These are phyloP conservation scores for Magallana angulata DNA, from an alignment of 1,140 invertebrate genomes.

Conservation along the genomic window DNA sequence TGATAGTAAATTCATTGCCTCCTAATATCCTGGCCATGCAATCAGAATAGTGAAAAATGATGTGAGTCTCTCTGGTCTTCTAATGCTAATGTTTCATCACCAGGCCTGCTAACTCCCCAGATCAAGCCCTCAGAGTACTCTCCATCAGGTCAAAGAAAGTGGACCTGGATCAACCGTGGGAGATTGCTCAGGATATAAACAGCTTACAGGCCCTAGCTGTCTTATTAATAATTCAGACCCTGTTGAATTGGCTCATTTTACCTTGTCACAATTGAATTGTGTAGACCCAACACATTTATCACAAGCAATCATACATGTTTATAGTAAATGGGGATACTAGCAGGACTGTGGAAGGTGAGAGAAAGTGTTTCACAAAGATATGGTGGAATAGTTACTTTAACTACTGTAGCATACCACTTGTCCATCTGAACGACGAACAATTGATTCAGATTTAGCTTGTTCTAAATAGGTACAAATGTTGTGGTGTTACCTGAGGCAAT, in stretches of 20 bases:
- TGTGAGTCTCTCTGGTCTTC: neutral
- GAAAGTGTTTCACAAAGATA: too few relatives aligned
- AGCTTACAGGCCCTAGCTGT: neutral
- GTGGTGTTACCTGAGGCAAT: neutral
- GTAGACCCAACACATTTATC: too few relatives aligned
- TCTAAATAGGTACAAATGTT: neutral
- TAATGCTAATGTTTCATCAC: neutral
- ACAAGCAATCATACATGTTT: neutral
- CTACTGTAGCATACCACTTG: too few relatives aligned
- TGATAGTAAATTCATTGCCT: too few relatives aligned
- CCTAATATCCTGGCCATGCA: too few relatives aligned
- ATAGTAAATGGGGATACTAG: neutral
- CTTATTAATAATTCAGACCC: constrained; percentile 12
- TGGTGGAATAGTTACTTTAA: too few relatives aligned
- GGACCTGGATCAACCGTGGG: neutral
- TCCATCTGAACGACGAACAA: neutral
- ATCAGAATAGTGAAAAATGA: neutral
- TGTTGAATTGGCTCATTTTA: neutral
- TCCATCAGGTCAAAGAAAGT: neutral
- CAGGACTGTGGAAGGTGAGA: neutral
- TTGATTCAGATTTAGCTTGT: neutral
- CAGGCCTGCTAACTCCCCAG: too few relatives aligned
- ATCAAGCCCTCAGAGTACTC: too few relatives aligned
- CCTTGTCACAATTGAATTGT: neutral
- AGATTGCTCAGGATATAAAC: neutral